Evolutionary conservation across 2,888 invertebrate species (phyloP).

Genomic region (Chrysodeixis includens): DNA sequence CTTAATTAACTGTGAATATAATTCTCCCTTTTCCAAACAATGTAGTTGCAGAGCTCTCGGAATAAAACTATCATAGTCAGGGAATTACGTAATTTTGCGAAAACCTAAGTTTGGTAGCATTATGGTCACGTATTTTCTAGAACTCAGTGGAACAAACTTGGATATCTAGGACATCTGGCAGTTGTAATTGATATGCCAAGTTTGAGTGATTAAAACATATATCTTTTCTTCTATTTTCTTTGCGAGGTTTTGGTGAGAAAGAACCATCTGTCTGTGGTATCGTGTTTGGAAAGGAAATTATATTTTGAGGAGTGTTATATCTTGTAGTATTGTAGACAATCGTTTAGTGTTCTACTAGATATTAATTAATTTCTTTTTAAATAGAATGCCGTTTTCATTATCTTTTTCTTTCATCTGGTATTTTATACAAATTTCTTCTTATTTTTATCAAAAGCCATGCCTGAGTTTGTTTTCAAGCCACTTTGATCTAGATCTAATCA

Average conservation of each 20-base stretch:
- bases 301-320: background rate
- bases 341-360: too few species aligned
- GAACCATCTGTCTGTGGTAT: background rate
- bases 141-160: slow-evolving; percentile 42
- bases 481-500: background rate
- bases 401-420: background rate
- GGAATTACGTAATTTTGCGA: slow-evolving; percentile 57
- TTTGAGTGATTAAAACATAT: slow-evolving; percentile 49
- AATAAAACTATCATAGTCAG: slow-evolving; percentile 49
- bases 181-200: slow-evolving; percentile 55
- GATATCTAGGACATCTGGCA: slow-evolving; percentile 52
- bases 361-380: too few species aligned
- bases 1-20: slow-evolving; percentile 22
- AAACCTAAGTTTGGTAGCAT: slow-evolving; percentile 56
- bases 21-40: slow-evolving; percentile 30
- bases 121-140: slow-evolving; percentile 55
- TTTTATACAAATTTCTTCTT: too few species aligned
- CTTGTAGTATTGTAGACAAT: background rate
- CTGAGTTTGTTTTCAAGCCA: too few species aligned
- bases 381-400: too few species aligned
- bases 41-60: slow-evolving; percentile 23
- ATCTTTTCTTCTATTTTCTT: slow-evolving; percentile 31
- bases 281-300: background rate
- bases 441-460: too few species aligned
- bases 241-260: slow-evolving; percentile 2